These are phyloP conservation scores for Rambutsinella grinnellia DNA, from an alignment of 2,888 invertebrate species.

Conservation along the genomic window DNA sequence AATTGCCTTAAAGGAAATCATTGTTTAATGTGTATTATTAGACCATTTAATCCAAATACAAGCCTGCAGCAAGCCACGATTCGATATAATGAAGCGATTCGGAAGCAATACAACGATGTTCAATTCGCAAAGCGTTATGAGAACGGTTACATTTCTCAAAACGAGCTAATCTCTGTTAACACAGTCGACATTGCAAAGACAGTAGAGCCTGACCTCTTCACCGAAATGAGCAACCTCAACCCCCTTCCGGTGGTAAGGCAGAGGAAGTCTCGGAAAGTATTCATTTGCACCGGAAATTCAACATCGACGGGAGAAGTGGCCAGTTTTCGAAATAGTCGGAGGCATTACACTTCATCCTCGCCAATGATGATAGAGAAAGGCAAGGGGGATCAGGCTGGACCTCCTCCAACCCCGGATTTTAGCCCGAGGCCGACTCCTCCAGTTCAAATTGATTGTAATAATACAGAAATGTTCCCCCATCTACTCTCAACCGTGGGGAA, in stretches of 20 bases:
- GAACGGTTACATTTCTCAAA: conserved; percentile 22
- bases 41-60: conserved; percentile 34
- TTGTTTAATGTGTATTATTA: too few relatives aligned
- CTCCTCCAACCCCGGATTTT: neutral
- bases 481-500: neutral
- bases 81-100: conserved; percentile 38
- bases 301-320: neutral
- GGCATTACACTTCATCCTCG: neutral
- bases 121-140: conserved; percentile 36
- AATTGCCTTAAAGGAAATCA: neutral
- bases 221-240: conserved; percentile 25
- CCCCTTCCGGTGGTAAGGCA: conserved; percentile 2
- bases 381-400: neutral
- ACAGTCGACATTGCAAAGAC: conserved; percentile 31
- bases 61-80: conserved; percentile 38
- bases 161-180: conserved; percentile 27
- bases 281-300: neutral
- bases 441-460: conserved; percentile 20
- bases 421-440: neutral
- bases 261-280: conserved; percentile 19
- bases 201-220: conserved; percentile 15
- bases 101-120: conserved; percentile 46
- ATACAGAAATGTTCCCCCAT: conserved; percentile 44
- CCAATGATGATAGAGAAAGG: neutral
- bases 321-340: neutral